phyloP scores from a whole-genome alignment of 2,797 vertebrate genomes.

The Octomys mimax region DNA sequence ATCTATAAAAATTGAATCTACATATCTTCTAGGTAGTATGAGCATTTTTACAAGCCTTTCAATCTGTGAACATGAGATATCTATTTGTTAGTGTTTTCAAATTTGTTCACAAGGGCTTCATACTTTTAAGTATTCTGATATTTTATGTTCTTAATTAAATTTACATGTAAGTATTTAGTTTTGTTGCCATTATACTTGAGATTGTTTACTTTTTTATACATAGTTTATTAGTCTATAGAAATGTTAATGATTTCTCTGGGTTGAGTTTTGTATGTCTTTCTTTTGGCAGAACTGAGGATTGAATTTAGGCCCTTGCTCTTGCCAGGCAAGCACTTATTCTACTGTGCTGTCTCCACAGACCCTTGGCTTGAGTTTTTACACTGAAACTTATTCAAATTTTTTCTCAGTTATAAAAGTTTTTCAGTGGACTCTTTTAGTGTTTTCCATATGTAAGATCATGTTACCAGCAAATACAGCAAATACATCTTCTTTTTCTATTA shows the following conservation, averaged over 20 bases:
- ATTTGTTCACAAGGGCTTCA: not conserved
- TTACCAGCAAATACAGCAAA: not conserved
- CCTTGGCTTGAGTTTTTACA: not conserved
- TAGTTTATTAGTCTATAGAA: not conserved
- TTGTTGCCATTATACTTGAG: not conserved
- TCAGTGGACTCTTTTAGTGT: not conserved
- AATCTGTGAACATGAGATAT: not conserved
- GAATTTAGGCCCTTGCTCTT: no score
- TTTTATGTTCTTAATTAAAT: not conserved
- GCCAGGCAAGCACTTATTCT: no score
- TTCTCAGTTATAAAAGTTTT: not conserved
- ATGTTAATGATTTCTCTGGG: not conserved
- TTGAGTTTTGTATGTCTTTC: not conserved
- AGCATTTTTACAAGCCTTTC: not conserved
- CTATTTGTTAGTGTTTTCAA: not conserved
- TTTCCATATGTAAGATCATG: not conserved
- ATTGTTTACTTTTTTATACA: not conserved
- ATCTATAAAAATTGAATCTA: not conserved
- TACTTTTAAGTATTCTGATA: not conserved
- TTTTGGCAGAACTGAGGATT: no score
- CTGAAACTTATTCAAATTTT: not conserved
- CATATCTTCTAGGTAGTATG: not conserved
- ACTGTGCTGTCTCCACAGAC: no score
- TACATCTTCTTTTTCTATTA: not conserved
- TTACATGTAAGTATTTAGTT: not conserved